phyloP scores from a whole-genome alignment of 2,888 invertebrate genomes.

The Cantharis rufa region DNA sequence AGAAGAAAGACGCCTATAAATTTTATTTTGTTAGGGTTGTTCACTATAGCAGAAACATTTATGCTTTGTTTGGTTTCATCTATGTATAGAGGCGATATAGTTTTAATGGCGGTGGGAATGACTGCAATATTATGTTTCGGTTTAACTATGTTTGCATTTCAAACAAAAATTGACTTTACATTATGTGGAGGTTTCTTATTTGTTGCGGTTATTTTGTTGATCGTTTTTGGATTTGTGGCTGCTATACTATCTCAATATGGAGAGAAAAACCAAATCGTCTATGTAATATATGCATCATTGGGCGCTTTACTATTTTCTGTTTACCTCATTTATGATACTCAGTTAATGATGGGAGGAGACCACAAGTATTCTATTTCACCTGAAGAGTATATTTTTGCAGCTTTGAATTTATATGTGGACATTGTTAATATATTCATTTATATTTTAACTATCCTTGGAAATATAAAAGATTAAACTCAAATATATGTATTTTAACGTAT shows the following conservation, averaged over 20 bases:
- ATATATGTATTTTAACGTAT: background rate
- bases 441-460: constrained; percentile 61
- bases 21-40: constrained; percentile 82
- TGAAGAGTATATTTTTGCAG: constrained; percentile 93
- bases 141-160: constrained; percentile 90
- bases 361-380: constrained; percentile 90
- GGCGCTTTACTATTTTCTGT: constrained; percentile 89
- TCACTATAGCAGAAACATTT: constrained; percentile 83
- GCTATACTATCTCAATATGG: constrained; percentile 51
- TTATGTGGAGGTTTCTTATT: constrained; percentile 77
- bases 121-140: constrained; percentile 83
- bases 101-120: constrained; percentile 85
- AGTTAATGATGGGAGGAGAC: constrained; percentile 91
- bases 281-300: constrained; percentile 78
- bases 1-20: constrained; percentile 85
- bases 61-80: constrained; percentile 75
- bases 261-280: constrained; percentile 59
- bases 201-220: constrained; percentile 73
- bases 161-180: constrained; percentile 88
- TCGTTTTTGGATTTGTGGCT: constrained; percentile 78
- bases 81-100: constrained; percentile 61
- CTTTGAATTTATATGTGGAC: constrained; percentile 87
- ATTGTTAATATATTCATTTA: constrained; percentile 89
- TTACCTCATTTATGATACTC: constrained; percentile 90
- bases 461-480: background rate